Base-by-base conservation (phyloP, 1,140 invertebrate species). In the Ladona fulva region DNA sequence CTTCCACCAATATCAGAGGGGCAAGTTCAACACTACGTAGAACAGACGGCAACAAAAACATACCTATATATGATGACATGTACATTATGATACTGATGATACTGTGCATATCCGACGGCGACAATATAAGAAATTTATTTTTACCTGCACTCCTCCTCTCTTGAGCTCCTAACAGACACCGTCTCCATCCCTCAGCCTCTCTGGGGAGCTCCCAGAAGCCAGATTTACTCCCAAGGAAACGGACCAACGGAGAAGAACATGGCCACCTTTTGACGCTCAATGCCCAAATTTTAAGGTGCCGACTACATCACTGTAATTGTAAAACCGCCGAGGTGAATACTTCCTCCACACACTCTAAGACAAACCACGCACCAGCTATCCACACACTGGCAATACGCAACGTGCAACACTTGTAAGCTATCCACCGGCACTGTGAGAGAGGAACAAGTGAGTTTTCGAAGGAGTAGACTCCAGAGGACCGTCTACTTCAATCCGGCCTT, bases 81-180 rank as follows among this genome's bases (percentile, higher is more conserved):
- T 37, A 37, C 29, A 5, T 1, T 37, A 37, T 37, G 29, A 37
- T 1, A n/a, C n/a, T n/a, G n/a, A n/a, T n/a, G n/a, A n/a, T n/a
- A n/a, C n/a, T n/a, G n/a, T n/a, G n/a, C n/a, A n/a, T n/a, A n/a
- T n/a, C n/a, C n/a, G n/a, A n/a, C n/a, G n/a, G n/a, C n/a, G n/a
- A n/a, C n/a, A n/a, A n/a, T n/a, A n/a, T n/a, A n/a, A 37, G 1
- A 37, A 37, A 37, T 37, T 8, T 3, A 66, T 66, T 22, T 19
- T 66, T 66, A 66, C 52, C 52, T 66, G 52, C 52, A 66, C 52
- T 66, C 52, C 52, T 66, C 52, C 52, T 66, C 52, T 12, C 52
- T 66, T 66, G 52, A 66, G 12, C 52, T 66, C 52, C 52, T 66
- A 19, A 66, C 52, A 19, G 52, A 19, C 52, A 66, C 52, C 14